Base-by-base conservation (phyloP, 2,797 vertebrate genomes). In the Craterocephalus amniculus region DNA sequence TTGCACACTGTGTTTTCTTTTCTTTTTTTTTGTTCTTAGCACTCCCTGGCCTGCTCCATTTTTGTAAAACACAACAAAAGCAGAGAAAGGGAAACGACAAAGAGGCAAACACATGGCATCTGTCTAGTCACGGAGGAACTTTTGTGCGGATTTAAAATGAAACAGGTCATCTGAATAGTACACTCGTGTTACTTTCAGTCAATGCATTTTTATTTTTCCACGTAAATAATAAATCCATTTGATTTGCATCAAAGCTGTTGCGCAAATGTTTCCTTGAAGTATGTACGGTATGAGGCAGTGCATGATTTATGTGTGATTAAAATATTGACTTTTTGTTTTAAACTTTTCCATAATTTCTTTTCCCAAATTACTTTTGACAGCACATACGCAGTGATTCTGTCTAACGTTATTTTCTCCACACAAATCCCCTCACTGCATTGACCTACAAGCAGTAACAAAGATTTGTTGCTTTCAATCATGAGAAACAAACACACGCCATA, bases 391-490 rank as follows among this genome's bases (percentile, higher is more conserved):
- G 32, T 55, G 54, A 27, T 61, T 55, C 26, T 81, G 62, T 54
- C 16, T 24, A 6, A 6, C 20, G 52, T 73, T 26, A 59, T 62
- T 59, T 2, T 43, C 59, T 48, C 56, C 67, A 31, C 63, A 36
- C 27, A 16, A 26, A 18, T 31, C 63, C 27, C 38, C 49, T 32
- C 34, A 29, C 48, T 71, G 68, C 0, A 65, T 26, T 65, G 45
- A 64, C 75, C 72, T 76, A 48, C 60, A 67, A 51, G 78, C 73
- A 66, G 66, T 91, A 73, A 84, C 63, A 70, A 67, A 88, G 84
- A 88, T 84, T 86, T 91, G 86, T 85, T 91, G 85, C 87, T 80
- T 84, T 79, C 85, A 88, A 88, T 84, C 85, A 78, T 38, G 58
- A 83, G 81, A 81, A 84, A 81, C 82, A 80, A 83, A 89, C 84